A percentile compares a stretch with the other conserved stretches of the same genome.
Conservation (phyloP, 2,888 invertebrate genomes). For the Polymixis lichenea region DNA sequence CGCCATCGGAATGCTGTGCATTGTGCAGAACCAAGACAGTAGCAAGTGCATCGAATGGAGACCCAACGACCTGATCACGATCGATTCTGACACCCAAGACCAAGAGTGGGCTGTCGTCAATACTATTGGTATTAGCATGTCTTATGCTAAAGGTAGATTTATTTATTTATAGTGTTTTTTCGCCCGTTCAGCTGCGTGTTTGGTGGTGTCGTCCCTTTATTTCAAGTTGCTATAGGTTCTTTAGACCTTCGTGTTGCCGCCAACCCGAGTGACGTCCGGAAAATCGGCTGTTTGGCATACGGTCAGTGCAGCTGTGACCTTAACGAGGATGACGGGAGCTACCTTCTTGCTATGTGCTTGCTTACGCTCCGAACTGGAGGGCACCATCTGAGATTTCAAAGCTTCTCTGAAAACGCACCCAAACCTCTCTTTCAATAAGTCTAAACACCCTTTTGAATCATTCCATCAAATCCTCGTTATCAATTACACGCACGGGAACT, state of each 20-base stretch:
- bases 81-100: conserved; percentile 94
- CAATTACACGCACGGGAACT: not conserved
- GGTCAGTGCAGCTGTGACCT: conserved; percentile 17
- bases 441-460: not conserved
- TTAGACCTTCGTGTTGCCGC: not conserved
- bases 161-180: conserved; percentile 38
- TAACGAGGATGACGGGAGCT: not conserved
- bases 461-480: not conserved
- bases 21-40: conserved; percentile 91
- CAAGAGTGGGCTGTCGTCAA: conserved; percentile 97
- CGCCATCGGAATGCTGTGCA: conserved; percentile 92
- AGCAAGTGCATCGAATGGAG: conserved; percentile 95
- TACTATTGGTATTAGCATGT: conserved; percentile 89
- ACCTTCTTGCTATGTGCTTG: not conserved
- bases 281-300: not conserved
- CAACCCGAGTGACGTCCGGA: conserved; percentile 3
- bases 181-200: conserved; percentile 34
- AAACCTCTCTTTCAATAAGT: not conserved
- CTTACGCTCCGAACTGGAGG: not conserved
- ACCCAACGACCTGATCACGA: conserved; percentile 94
- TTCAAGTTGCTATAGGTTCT: conserved; percentile 10
- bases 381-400: not conserved
- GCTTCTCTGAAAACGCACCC: not conserved
- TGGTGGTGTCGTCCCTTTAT: conserved; percentile 33
- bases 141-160: conserved; percentile 61